Evolutionary conservation across 2,113 vertebrate genomes (phyloP).

Genomic region (Ornithorhynchus anatinus): DNA sequence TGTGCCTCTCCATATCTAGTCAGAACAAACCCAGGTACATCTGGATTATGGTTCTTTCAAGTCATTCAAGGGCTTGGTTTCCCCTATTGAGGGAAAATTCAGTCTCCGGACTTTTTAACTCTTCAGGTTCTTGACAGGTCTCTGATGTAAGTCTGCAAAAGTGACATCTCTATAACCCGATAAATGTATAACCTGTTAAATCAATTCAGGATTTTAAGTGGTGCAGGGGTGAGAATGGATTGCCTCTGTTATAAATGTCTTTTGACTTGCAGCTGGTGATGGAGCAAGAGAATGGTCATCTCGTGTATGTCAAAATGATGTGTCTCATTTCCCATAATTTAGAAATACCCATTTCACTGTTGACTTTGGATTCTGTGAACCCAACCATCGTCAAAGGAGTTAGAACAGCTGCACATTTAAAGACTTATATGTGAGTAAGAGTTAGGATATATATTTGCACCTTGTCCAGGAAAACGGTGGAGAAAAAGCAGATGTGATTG

Average conservation of each 20-base stretch:
- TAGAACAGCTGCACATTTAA: not conserved
- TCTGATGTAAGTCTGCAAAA: too few species aligned
- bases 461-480: slow-evolving; percentile 19
- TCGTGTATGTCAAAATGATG: not conserved
- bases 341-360: not conserved
- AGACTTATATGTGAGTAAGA: not conserved
- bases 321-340: not conserved
- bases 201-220: too few species aligned
- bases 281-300: not conserved
- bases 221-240: not conserved
- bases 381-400: not conserved
- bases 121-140: too few species aligned
- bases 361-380: not conserved
- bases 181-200: too few species aligned
- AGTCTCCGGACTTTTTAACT: too few species aligned
- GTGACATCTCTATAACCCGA: too few species aligned
- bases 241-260: not conserved
- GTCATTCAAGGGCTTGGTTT: too few species aligned
- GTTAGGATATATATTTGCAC: slow-evolving; percentile 5
- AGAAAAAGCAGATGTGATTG: slow-evolving; percentile 17
- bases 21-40: too few species aligned
- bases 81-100: too few species aligned
- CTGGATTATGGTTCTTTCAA: too few species aligned
- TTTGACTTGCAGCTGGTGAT: not conserved
- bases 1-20: too few species aligned